A percentile compares a stretch with the other conserved stretches of the same genome.
These are phyloP conservation scores for Colius striatus DNA, from an alignment of 2,113 vertebrate genomes.

Conservation along the genomic window DNA sequence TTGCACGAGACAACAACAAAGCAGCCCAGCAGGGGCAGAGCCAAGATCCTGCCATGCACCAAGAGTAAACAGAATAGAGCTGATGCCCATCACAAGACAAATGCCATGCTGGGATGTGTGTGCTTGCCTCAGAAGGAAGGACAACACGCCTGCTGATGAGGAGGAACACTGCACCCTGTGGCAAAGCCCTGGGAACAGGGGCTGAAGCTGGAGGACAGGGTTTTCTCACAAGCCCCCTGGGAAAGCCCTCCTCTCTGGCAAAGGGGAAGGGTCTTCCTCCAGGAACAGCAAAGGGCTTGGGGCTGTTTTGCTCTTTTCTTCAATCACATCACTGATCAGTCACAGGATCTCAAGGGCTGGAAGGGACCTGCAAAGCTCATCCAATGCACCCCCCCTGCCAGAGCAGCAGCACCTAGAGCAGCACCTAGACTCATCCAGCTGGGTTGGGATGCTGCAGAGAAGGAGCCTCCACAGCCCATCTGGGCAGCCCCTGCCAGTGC, in stretches of 20 bases:
- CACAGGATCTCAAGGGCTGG: no score
- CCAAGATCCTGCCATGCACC: not conserved
- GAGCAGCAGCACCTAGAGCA: no score
- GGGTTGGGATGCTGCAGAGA: no score
- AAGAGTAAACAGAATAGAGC: not conserved
- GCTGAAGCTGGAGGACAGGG: accelerated
- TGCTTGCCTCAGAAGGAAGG: not conserved
- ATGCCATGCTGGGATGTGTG: accelerated
- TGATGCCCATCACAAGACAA: not conserved
- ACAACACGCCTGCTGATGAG: not conserved
- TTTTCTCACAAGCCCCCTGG: not conserved
- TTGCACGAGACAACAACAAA: not conserved
- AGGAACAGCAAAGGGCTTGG: not conserved
- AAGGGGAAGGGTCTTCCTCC: not conserved
- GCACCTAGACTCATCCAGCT: no score
- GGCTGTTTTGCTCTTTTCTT: not conserved
- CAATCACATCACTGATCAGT: accelerated
- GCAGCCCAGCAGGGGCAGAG: not conserved
- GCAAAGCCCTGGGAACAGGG: not conserved
- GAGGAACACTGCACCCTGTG: accelerated
- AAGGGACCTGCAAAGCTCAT: no score
- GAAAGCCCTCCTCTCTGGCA: not conserved
- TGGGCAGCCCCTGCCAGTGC: no score
- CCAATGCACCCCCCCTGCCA: no score
- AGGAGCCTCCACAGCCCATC: no score